Evolutionary conservation across 2,888 invertebrate genomes (phyloP).

Genomic region (Myopa tessellatipennis): DNA sequence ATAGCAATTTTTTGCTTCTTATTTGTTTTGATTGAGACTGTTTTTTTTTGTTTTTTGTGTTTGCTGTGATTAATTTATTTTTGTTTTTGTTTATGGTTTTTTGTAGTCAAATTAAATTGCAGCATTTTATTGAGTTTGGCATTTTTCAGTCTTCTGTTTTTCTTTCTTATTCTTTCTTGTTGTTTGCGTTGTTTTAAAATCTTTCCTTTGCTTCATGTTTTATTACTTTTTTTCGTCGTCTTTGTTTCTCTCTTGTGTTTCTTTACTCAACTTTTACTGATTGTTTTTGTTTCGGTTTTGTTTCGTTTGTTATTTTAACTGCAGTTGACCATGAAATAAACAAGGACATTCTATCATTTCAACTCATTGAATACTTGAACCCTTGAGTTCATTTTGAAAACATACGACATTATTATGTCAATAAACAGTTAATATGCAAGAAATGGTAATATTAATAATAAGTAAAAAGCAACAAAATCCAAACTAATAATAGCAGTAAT

Average conservation of each 20-base stretch:
- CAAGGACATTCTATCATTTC: neutral
- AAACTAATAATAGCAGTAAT: neutral
- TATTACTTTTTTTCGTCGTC: neutral
- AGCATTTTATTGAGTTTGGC: neutral
- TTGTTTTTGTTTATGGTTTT: neutral
- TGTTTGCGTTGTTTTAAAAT: no score
- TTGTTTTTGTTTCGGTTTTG: neutral
- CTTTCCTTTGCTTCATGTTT: neutral
- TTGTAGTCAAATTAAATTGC: neutral
- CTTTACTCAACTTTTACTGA: neutral
- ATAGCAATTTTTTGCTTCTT: neutral
- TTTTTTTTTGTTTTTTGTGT: neutral
- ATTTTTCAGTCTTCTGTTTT: no score
- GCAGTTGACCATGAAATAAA: conserved; percentile 1
- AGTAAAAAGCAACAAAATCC: neutral
- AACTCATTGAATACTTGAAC: neutral
- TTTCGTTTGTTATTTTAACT: neutral
- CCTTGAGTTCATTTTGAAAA: neutral
- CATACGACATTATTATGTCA: neutral
- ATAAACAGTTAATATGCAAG: neutral
- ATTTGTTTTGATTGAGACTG: neutral
- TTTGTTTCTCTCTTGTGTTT: neutral
- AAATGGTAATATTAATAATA: neutral
- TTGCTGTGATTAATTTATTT: neutral
- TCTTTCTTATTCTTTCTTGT: no score